phyloP scores from a whole-genome alignment of 2,797 vertebrate species.

The Acanthornis magna region DNA sequence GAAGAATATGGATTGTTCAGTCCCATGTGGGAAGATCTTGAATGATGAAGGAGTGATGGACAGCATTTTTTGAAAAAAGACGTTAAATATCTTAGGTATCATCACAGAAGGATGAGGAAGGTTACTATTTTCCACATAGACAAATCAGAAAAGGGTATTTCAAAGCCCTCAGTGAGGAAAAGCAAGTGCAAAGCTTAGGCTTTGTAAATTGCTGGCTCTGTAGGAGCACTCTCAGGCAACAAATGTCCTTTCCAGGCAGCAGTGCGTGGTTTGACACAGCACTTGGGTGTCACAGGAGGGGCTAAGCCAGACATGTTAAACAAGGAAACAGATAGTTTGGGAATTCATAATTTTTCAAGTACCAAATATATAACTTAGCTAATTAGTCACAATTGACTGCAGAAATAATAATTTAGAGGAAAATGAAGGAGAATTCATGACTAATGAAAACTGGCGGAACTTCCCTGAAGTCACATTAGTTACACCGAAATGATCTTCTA shows the following conservation, averaged over 20 bases:
- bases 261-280: not conserved
- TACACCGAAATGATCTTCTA: not conserved
- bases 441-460: slow-evolving; percentile 5
- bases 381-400: not conserved
- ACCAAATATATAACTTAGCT: not conserved
- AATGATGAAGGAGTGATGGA: not conserved
- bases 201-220: not conserved
- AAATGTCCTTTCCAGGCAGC: not conserved
- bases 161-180: not conserved
- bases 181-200: not conserved
- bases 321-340: not conserved
- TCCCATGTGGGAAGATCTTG: not conserved
- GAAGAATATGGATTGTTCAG: not conserved
- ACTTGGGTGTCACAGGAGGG: not conserved
- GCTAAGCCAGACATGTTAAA: not conserved
- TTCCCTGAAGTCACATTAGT: slow-evolving; percentile 22
- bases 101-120: not conserved
- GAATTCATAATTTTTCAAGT: not conserved
- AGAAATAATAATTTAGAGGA: slow-evolving; percentile 11
- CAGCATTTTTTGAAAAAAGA: not conserved
- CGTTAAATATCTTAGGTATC: not conserved
- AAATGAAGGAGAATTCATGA: not conserved
- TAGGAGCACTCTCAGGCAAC: not conserved
- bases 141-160: not conserved
- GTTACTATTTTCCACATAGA: not conserved